A percentile compares a stretch with the other conserved stretches of the same genome.
These are phyloP conservation scores for Chondrosia reniformis DNA, from an alignment of 37 sponge, comb jelly and placozoan species.

Conservation along the genomic window DNA sequence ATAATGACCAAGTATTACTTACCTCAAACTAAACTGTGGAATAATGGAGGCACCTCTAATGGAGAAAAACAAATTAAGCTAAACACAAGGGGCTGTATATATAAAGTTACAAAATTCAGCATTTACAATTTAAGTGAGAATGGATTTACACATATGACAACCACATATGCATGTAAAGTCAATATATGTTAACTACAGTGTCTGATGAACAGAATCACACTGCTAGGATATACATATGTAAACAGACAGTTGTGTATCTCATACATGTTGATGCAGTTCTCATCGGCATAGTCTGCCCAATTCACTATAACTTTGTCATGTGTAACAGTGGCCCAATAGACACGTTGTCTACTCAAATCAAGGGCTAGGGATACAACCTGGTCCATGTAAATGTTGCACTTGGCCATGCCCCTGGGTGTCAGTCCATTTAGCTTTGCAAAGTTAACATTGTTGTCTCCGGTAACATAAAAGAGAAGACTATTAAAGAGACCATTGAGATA, in stretches of 20 bases:
- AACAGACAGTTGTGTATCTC: background rate
- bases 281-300: constrained; percentile 7
- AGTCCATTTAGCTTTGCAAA: background rate
- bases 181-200: too few species aligned
- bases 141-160: too few species aligned
- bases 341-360: background rate
- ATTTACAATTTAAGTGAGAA: too few species aligned
- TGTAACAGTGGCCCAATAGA: background rate
- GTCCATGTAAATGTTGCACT: background rate
- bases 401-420: background rate
- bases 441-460: background rate
- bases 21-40: too few species aligned
- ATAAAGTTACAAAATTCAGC: too few species aligned
- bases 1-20: too few species aligned
- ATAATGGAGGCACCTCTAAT: too few species aligned
- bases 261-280: constrained; percentile 3
- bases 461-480: background rate
- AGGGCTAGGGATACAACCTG: background rate
- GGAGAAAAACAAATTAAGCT: too few species aligned
- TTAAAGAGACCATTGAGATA: background rate
- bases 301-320: background rate
- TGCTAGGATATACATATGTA: background rate
- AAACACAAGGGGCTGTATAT: too few species aligned
- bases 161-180: too few species aligned
- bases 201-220: too few species aligned